A percentile compares a stretch with the other conserved stretches of the same genome.
Evolutionary conservation across 2,113 vertebrate species (phyloP).

Genomic region (Spilogale gracilis): DNA sequence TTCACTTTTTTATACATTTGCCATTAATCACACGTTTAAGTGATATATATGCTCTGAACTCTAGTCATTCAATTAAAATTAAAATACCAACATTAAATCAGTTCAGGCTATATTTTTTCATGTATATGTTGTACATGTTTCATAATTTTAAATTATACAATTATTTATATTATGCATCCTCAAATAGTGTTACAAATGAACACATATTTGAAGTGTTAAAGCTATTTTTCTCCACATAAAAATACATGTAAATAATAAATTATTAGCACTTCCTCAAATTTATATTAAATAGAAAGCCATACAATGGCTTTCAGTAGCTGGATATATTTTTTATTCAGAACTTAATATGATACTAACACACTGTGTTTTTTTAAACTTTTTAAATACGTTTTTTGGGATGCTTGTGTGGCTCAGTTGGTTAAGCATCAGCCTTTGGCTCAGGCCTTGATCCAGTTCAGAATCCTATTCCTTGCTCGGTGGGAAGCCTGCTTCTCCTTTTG

Average conservation of each 20-base stretch:
- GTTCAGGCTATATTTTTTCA: constrained; percentile 11
- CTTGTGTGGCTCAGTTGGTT: not conserved
- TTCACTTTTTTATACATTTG: constrained; percentile 28
- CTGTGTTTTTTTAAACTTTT: constrained; percentile 36
- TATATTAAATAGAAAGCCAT: constrained; percentile 41
- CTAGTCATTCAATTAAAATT: not conserved
- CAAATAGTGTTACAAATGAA: not conserved
- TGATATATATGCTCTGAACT: not conserved
- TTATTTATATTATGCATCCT: not conserved
- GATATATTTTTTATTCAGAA: constrained; percentile 64
- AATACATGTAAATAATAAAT: not conserved
- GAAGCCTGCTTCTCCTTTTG: not conserved
- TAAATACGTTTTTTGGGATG: constrained; percentile 40
- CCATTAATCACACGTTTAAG: constrained; percentile 33
- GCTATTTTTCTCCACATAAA: not conserved
- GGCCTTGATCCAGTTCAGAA: not conserved
- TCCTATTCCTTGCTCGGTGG: not conserved
- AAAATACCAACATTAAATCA: not conserved
- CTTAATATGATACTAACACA: not conserved
- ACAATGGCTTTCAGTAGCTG: constrained; percentile 67
- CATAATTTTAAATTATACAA: not conserved
- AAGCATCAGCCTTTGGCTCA: not conserved
- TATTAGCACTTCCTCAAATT: constrained; percentile 6
- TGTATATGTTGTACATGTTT: not conserved
- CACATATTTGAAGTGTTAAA: not conserved